A percentile compares a stretch with the other conserved stretches of the same genome.
phyloP scores from a whole-genome alignment of 2,888 invertebrate genomes.

The Bimastos eiseni region DNA sequence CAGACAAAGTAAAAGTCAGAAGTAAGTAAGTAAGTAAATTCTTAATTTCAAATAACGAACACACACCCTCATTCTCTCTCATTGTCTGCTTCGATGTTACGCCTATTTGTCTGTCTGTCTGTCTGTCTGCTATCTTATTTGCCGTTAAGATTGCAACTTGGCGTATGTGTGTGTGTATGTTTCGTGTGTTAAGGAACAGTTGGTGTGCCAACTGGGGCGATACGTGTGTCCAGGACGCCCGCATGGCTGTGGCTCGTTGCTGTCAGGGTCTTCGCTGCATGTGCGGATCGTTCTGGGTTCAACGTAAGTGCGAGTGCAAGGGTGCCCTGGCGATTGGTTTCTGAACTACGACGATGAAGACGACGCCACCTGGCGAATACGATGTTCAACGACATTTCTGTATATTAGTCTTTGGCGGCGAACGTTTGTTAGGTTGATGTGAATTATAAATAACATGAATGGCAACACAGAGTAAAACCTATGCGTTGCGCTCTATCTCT shows the following conservation, averaged over 20 bases:
- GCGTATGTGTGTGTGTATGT: not conserved
- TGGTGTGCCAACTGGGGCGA: constrained; percentile 34
- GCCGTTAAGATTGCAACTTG: no score
- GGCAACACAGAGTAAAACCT: not conserved
- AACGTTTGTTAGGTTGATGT: no score
- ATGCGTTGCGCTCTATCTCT: not conserved
- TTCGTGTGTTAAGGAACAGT: not conserved
- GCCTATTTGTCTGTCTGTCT: no score
- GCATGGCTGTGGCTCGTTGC: constrained; percentile 26
- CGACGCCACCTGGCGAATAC: not conserved
- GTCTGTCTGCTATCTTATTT: no score
- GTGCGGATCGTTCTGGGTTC: constrained; percentile 30
- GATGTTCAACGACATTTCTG: not conserved
- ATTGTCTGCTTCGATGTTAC: no score
- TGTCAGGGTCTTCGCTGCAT: constrained; percentile 32
- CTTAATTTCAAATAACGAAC: no score
- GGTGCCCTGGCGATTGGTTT: not conserved
- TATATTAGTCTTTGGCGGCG: not conserved
- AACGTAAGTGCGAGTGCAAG: constrained; percentile 17
- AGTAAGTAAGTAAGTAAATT: no score
- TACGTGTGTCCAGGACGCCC: constrained; percentile 21
- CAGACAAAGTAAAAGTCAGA: no score
- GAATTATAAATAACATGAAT: no score
- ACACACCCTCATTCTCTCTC: no score
- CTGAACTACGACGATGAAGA: not conserved